Evolutionary conservation across 2,888 invertebrate genomes (phyloP).

Genomic region (Aporophyla lueneburgensis): DNA sequence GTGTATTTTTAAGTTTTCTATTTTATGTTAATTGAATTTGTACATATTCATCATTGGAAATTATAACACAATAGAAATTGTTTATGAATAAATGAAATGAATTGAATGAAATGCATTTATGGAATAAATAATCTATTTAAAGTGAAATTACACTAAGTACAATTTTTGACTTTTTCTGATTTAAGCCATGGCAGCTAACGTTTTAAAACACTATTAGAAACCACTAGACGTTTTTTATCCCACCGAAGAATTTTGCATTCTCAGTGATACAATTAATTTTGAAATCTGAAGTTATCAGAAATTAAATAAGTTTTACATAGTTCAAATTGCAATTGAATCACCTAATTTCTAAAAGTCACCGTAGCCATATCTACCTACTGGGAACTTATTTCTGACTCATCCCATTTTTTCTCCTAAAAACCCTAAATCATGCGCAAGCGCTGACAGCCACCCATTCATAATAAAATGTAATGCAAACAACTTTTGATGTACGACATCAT

Average conservation of each 20-base stretch:
- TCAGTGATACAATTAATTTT: neutral
- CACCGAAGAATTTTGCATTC: neutral
- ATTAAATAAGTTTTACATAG: neutral
- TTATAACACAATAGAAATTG: too few relatives aligned
- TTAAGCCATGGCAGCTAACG: too few relatives aligned
- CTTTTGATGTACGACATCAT: slow-evolving; percentile 49
- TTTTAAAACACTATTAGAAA: neutral
- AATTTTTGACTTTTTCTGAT: too few relatives aligned
- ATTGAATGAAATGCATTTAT: too few relatives aligned
- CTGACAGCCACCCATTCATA: slow-evolving; percentile 30
- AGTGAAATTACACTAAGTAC: too few relatives aligned
- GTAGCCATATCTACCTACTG: neutral
- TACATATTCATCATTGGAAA: too few relatives aligned
- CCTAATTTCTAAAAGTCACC: neutral
- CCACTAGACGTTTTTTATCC: neutral
- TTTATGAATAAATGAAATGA: too few relatives aligned
- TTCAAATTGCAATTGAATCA: neutral
- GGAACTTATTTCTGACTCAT: neutral
- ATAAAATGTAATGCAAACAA: slow-evolving; percentile 35
- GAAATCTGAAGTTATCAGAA: neutral
- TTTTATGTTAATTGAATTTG: too few relatives aligned
- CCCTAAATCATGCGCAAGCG: slow-evolving; percentile 17
- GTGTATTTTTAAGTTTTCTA: too few relatives aligned
- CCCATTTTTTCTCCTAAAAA: slow-evolving; percentile 1
- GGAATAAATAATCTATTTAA: too few relatives aligned